These are phyloP conservation scores for Dromiciops gliroides DNA, from an alignment of 2,113 vertebrate genomes.

Conservation along the genomic window DNA sequence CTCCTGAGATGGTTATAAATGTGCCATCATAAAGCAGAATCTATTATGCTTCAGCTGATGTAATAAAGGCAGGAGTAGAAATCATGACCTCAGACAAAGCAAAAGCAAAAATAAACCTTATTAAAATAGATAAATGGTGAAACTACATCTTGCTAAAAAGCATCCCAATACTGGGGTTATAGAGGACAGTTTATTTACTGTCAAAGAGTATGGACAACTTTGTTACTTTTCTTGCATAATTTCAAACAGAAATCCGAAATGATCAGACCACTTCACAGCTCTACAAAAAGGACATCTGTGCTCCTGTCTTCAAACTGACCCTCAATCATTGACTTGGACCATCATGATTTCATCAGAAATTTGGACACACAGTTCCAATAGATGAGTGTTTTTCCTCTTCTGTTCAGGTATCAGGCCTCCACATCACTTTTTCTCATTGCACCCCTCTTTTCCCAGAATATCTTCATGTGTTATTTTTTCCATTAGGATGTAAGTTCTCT, in stretches of 20 bases:
- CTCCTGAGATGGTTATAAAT: no score
- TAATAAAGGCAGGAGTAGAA: background rate
- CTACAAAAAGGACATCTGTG: background rate
- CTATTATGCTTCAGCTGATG: background rate
- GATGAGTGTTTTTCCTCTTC: background rate
- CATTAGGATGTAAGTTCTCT: background rate
- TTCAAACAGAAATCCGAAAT: background rate
- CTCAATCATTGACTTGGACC: background rate
- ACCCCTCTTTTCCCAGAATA: background rate
- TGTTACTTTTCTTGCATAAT: background rate
- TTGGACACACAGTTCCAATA: background rate
- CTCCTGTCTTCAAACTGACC: background rate
- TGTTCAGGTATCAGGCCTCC: background rate
- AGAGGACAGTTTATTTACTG: background rate
- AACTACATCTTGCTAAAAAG: background rate
- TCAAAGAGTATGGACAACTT: background rate
- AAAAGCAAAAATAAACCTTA: background rate
- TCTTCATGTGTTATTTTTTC: no score
- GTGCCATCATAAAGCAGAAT: background rate
- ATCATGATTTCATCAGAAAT: background rate
- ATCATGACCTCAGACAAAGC: background rate
- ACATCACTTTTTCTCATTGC: background rate
- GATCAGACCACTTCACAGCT: background rate
- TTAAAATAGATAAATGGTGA: background rate
- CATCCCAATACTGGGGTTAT: background rate